Evolutionary conservation across 2,888 invertebrate species (phyloP), one percentile per base, ranked within the genome.

Genomic region (Resseliella maxima): DNA sequence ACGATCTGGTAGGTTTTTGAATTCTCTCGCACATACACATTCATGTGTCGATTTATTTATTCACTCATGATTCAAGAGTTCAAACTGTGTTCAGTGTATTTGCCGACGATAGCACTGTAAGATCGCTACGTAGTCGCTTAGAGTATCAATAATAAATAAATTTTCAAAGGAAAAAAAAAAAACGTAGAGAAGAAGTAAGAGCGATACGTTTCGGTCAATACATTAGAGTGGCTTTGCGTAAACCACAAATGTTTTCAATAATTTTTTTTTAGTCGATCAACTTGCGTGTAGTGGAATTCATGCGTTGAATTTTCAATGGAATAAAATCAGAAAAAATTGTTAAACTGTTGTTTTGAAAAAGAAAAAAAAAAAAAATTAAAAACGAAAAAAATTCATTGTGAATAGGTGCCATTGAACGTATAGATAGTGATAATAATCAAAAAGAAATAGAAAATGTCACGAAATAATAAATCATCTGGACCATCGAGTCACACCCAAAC

Each of bases 401-500:
- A n/a, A n/a, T n/a, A n/a, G n/a, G n/a, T n/a, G n/a, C n/a, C n/a
- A n/a, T n/a, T n/a, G n/a, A n/a, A n/a, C n/a, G n/a, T n/a, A n/a
- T n/a, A n/a, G n/a, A n/a, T n/a, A n/a, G 72, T 72, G 72, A 72
- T 72, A 83, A 18, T 83, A 83, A 15, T 41, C n/a, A 31, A 89
- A 86, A 41, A 86, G 86, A 86, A 72, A 72, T 85, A 50, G 86
- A 88, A 86, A 72, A 89, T 89, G 89, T 89, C 89, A 35, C 89
- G 89, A 87, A 87, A 89, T 72, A 88, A 88, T 87, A 88, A 88
- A 87, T 88, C 88, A 86, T 87, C 88, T 50, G 88, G 88, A 86
- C 87, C 88, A 72, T 35, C 27, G 31, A 87, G 92, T 89, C 95
- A 95, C 91, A 94, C 95, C 88, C 96, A 96, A 91, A 96, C 96